Evolutionary conservation across 2,113 vertebrate species (phyloP), one percentile per base, ranked within the genome.

Genomic region (Heterocephalus glaber): DNA sequence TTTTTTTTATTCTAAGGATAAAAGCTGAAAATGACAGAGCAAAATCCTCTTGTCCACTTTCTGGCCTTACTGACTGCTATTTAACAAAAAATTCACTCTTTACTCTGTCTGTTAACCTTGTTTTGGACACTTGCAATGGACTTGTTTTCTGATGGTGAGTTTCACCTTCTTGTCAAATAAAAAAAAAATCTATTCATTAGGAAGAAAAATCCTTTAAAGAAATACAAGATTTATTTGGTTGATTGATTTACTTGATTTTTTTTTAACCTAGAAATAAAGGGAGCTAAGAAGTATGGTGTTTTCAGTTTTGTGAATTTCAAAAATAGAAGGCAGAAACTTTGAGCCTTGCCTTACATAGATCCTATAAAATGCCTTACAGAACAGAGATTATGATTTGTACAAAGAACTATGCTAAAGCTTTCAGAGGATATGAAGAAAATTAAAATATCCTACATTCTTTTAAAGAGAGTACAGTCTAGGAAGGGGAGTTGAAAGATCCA

Each of bases 211-310:
- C 30, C 20, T 95, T 95, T 94, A 97, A 87, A 63, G 80, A 86
- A 96, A 93, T 52, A 80, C 30, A 83, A 80, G 52, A 79, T 94
- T 83, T 89, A 76, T 86, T 95, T 96, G 44, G 22, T 89, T 95
- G 54, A 82, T 81, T 77, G 35, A 65, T 44, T 60, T 72, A 52
- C 22, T 85, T 95, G 26, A 84, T 83, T 90, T 92, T 86, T 74
- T 72, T 44, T 70, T 44, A 13, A 86, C 20, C 19, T 58, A 68
- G 60, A 66, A 26, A 35, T 90, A 68, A 84, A 74, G 33, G 16
- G 68, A 95, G 35, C 5, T 16, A 68, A 85, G 52, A 41, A 66
- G 35, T 52, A 22, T 88, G 28, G 22, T 77, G 70, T 41, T 90
- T 56, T 96, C 13, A 82, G 38, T 60, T 19, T 96, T 47, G 2